Percentiles rank a stretch among this genome's conserved stretches.
Evolutionary conservation across 2,888 invertebrate genomes (phyloP).

Genomic region (Gnatocerus cornutus): DNA sequence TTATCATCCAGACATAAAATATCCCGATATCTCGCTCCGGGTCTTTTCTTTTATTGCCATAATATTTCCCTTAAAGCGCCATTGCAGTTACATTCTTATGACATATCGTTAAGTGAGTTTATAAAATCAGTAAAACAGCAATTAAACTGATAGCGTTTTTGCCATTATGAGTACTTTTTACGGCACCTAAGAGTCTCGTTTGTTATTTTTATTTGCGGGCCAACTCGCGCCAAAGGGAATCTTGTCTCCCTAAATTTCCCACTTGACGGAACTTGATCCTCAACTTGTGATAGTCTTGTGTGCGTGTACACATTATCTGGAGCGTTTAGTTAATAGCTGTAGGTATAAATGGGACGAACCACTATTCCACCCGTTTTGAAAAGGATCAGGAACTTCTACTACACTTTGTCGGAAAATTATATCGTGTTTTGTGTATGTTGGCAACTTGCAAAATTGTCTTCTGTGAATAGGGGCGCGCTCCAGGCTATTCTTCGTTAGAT

Average conservation of each 20-base stretch:
- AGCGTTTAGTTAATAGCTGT: conserved; percentile 38
- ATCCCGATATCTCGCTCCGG: conserved; percentile 29
- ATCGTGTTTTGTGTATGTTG: conserved; percentile 45
- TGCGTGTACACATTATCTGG: conserved; percentile 24
- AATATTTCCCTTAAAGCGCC: conserved; percentile 52
- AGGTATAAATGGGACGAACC: conserved; percentile 28
- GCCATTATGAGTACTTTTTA: conserved; percentile 54
- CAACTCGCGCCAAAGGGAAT: conserved; percentile 39
- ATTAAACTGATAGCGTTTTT: conserved; percentile 55
- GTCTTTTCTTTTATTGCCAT: conserved; percentile 54
- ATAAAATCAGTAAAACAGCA: conserved; percentile 56
- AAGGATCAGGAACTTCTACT: conserved; percentile 33
- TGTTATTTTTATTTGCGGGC: conserved; percentile 51
- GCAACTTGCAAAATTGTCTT: conserved; percentile 44
- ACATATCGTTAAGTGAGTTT: conserved; percentile 54
- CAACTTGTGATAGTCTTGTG: conserved; percentile 33
- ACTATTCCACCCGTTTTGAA: conserved; percentile 36
- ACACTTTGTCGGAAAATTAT: conserved; percentile 36
- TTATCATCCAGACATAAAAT: conserved; percentile 43
- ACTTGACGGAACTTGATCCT: conserved; percentile 38
- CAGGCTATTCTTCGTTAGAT: conserved; percentile 32
- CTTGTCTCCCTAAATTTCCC: conserved; percentile 40
- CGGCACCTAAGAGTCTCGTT: conserved; percentile 51
- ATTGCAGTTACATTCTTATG: conserved; percentile 53
- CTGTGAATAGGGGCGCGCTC: conserved; percentile 37